Conservation (phyloP, 1,140 invertebrate species). For the Drosophila varians region DNA sequence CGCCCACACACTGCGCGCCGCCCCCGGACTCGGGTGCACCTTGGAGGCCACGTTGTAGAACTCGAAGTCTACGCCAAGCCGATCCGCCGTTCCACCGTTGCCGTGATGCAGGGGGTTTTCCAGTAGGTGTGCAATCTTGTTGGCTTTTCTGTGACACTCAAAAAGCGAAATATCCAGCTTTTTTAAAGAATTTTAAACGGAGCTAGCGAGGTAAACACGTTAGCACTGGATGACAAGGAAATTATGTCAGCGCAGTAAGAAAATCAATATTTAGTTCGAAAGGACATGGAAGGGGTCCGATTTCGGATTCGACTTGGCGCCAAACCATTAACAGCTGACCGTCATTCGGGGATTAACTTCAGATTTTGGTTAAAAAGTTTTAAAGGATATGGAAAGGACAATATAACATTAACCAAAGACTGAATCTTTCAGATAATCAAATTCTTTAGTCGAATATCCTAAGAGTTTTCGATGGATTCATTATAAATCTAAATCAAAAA, state of each 20-base stretch:
- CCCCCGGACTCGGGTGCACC: constrained; percentile 91
- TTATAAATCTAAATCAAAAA: no score
- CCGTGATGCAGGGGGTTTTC: constrained; percentile 79
- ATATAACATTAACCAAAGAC: no score
- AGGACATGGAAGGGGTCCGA: constrained; percentile 39
- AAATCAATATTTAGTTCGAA: constrained; percentile 70
- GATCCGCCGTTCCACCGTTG: constrained; percentile 75
- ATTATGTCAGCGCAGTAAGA: constrained; percentile 72
- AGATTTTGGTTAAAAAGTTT: not conserved
- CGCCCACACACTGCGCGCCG: constrained; percentile 93
- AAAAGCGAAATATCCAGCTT: constrained; percentile 9
- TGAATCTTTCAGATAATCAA: no score
- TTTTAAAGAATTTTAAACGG: not conserved
- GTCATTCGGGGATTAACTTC: constrained; percentile 1
- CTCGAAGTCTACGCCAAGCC: constrained; percentile 75
- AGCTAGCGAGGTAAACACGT: constrained; percentile 34
- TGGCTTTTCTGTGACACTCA: constrained; percentile 41
- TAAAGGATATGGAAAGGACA: no score
- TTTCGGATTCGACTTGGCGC: constrained; percentile 63
- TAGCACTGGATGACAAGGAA: constrained; percentile 29
- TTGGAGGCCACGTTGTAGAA: constrained; percentile 84
- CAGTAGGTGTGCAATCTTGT: constrained; percentile 82
- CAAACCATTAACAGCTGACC: constrained; percentile 45
- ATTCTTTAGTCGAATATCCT: no score
- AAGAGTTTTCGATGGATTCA: no score